A percentile compares a stretch with the other conserved stretches of the same genome.
phyloP scores from a whole-genome alignment of 2,797 vertebrate genomes.

The Hylomyscus alleni region DNA sequence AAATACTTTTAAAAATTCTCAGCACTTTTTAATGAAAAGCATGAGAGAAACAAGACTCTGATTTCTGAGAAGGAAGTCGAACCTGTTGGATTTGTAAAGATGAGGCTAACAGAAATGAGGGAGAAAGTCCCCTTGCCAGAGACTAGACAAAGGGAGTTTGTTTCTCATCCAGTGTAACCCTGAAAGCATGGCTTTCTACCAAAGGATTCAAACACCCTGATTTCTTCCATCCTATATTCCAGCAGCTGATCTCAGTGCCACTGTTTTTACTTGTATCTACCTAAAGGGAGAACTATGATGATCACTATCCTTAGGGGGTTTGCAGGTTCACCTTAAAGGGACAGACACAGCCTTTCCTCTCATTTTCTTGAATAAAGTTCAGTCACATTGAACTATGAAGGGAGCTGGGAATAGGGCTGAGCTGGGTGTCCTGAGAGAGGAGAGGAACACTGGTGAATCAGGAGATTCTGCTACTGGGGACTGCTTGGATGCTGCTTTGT shows the following conservation, averaged over 20 bases:
- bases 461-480: background rate
- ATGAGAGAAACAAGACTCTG: conserved; percentile 40
- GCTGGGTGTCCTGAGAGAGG: background rate
- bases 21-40: conserved; percentile 20
- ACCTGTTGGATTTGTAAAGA: conserved; percentile 4
- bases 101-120: background rate
- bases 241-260: background rate
- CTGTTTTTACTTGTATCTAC: conserved; percentile 9
- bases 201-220: background rate
- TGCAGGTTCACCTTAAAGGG: background rate
- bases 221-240: conserved; percentile 1
- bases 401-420: background rate
- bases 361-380: background rate
- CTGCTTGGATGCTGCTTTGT: background rate
- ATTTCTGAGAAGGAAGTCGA: conserved; percentile 29
- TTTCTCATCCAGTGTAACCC: conserved; percentile 19
- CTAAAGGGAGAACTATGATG: background rate
- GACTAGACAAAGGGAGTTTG: background rate
- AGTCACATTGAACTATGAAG: conserved; percentile 1
- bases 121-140: background rate
- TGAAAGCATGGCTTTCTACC: conserved; percentile 24
- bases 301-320: background rate
- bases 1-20: conserved; percentile 48
- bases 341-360: background rate
- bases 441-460: background rate